A percentile compares a stretch with the other conserved stretches of the same genome.
Conservation (phyloP, 2,113 vertebrate species). For the Ariopsis seemanni region DNA sequence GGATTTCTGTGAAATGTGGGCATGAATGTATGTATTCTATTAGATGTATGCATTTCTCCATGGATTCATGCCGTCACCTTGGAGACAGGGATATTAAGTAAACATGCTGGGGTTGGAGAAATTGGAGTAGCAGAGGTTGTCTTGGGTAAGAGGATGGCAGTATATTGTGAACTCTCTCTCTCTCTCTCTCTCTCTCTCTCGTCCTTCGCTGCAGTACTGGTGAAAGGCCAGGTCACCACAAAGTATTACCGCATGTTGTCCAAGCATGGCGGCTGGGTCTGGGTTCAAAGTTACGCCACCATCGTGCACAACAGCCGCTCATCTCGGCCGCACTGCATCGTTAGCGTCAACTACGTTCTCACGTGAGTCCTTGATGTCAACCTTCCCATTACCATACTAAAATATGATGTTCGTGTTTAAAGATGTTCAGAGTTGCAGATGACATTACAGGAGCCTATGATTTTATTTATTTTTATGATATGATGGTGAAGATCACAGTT, state of each 20-base stretch:
- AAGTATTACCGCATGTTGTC: conserved; percentile 91
- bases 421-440: background rate
- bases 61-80: conserved; percentile 19
- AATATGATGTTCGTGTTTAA: background rate
- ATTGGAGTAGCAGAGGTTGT: conserved; percentile 7
- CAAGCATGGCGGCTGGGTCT: conserved; percentile 93
- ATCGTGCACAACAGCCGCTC: conserved; percentile 95
- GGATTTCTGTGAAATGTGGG: conserved; percentile 17
- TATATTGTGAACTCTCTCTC: conserved; percentile 10
- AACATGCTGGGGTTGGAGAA: conserved; percentile 13
- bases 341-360: conserved; percentile 96
- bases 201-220: conserved; percentile 76
- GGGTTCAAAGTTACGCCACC: conserved; percentile 94
- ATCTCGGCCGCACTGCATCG: conserved; percentile 93
- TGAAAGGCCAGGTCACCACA: conserved; percentile 94
- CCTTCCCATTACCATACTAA: background rate
- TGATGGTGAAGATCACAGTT: background rate
- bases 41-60: background rate
- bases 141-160: background rate
- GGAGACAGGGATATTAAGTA: conserved; percentile 34
- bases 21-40: conserved; percentile 40
- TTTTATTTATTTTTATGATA: background rate
- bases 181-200: conserved; percentile 18
- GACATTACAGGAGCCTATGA: background rate
- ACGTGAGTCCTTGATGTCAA: conserved; percentile 80